Evolutionary conservation across 2,888 invertebrate genomes (phyloP), one percentile per base, ranked within the genome.

Genomic region (Tupiocoris notatus): DNA sequence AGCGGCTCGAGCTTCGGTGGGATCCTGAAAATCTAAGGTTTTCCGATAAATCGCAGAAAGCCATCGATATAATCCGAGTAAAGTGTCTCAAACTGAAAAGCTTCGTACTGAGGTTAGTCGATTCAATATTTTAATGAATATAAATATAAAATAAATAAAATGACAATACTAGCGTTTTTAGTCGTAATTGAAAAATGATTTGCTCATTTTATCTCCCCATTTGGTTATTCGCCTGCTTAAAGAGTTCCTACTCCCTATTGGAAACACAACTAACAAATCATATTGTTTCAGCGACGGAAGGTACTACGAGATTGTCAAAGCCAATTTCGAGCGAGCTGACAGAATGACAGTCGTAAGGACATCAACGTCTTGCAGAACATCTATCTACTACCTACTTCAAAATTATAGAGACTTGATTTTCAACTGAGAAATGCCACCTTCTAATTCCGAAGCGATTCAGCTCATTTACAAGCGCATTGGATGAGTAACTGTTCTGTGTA

Each of bases 21-120:
- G 99, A 99, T 85, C 98, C 98, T 0, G 98, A 98, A 82, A 98
- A 98, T 83, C 88, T 99, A 56, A 89, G 99, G 71, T 99, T 98
- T 86, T 98, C 98, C 57, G 99, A 99, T 85, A 99, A 99, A 86
- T 98, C 98, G 83, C 98, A 98, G 85, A 99, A 99, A 84, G 98
- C 98, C 61, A 98, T 99, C 80, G 99, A 99, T 84, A 93, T 97
- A 65, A 87, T 99, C 78, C 91, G 99, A 63, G 94, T 99, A 61
- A 95, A 95, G 83, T 98, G 98, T 82, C 88, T 96, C 0, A 94
- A 96, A 83, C 86, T 99, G 67, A 91, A 92, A 81, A 96, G 97
- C 82, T 89, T 99, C 79, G 95, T 96, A 17, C 88, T 99, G 61
- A 96, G 94, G 94, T 95, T 84, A 85, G 24, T 9, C 9, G 25